Percentiles rank a stretch among this genome's conserved stretches.
phyloP scores from a whole-genome alignment of 2,113 vertebrate species.

The Centropus bengalensis region DNA sequence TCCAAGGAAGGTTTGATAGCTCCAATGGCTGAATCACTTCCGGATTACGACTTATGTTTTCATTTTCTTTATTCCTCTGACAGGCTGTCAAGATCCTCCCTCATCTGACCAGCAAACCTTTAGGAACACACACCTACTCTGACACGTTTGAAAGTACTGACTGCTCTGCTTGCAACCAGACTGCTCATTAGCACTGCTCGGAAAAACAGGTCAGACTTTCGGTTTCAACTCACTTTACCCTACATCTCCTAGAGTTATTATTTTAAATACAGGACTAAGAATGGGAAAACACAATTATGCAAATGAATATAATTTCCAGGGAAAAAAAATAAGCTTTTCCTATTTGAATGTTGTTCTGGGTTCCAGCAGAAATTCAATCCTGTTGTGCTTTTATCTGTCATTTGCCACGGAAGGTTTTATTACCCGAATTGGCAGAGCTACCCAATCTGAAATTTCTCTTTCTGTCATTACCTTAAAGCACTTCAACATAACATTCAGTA shows the following conservation, averaged over 20 bases:
- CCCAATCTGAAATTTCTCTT: background rate
- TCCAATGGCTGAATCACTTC: background rate
- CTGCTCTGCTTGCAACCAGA: background rate
- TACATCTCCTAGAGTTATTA: background rate
- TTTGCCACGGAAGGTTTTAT: background rate
- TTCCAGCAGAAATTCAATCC: background rate
- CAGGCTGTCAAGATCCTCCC: background rate
- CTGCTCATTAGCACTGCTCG: background rate
- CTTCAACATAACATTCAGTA: background rate
- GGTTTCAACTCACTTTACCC: background rate
- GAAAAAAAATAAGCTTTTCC: background rate
- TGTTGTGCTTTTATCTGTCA: background rate
- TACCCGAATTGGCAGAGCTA: slow-evolving; percentile 8
- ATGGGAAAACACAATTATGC: background rate
- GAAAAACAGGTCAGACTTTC: background rate
- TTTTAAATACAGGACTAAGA: background rate
- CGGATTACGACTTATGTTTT: background rate
- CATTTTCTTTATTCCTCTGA: background rate
- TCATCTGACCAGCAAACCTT: background rate
- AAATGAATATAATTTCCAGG: background rate
- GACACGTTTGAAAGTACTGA: background rate
- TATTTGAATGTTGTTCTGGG: background rate
- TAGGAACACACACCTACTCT: background rate
- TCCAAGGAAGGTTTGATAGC: background rate
- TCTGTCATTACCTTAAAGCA: background rate